Evolutionary conservation across 2,113 vertebrate genomes (phyloP), one percentile per base, ranked within the genome.

Genomic region (Cathartes aura): DNA sequence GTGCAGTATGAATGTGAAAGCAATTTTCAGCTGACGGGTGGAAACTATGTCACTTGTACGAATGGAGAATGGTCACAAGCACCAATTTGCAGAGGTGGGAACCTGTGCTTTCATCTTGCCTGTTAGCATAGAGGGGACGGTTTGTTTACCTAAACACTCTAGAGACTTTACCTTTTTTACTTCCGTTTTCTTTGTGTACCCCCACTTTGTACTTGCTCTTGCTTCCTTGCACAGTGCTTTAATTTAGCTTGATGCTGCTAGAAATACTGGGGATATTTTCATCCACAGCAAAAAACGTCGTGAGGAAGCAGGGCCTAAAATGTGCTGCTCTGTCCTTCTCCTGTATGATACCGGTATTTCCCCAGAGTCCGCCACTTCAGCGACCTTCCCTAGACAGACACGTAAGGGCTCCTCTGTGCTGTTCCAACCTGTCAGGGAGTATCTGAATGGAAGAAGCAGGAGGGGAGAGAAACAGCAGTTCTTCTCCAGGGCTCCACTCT

Each of bases 1-100:
- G 6, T 36, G n/a, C 38, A 38, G 38, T 38, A 38, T 38, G 38
- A 38, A 38, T 38, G 38, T 38, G 38, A 38, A 38, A 38, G 38
- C 4, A 78, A 66, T 45, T 96, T 95, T 29, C 81, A 93, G 43
- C 81, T 95, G 5, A 9, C 0, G 1, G 76, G 42, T 50, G 6
- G 1, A 62, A 62, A 82, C 81, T 29, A 74, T 8, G 1, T 82
- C 81, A 11, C 15, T 13, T 96, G 96, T 38, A 38, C 29, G 29
- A 26, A 89, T 20, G 68, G 92, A 12, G 21, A 84, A 16, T 97
- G 96, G 96, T 94, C 96, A 58, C 27, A 55, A 58, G 27, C 36
- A 55, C 96, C 95, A 48, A 48, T 14, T 7, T 97, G 96, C 73
- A 91, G 42, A 96, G 96, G 96, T 96, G 94, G 24, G 90, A 78